These are phyloP conservation scores for Hybognathus amarus DNA, from an alignment of 2,797 vertebrate genomes.

Conservation along the genomic window DNA sequence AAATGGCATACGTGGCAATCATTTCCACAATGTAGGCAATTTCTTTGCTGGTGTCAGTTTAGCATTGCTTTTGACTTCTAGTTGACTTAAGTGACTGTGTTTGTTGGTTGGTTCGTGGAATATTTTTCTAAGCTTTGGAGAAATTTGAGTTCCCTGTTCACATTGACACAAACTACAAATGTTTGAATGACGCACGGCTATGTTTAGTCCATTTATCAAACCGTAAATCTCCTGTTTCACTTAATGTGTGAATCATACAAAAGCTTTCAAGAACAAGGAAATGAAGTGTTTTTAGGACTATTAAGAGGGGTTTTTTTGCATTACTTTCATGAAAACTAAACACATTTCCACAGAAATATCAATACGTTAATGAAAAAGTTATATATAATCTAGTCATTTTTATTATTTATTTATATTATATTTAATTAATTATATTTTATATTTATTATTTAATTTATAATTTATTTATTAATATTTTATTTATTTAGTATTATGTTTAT, in stretches of 20 bases:
- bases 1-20: background rate
- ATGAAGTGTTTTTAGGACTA: background rate
- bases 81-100: background rate
- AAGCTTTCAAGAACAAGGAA: conserved; percentile 9
- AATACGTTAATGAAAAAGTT: background rate
- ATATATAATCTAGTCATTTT: background rate
- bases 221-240: background rate
- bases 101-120: background rate
- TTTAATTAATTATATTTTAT: background rate
- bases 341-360: background rate
- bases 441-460: background rate
- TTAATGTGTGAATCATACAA: background rate
- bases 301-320: no score
- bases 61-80: conserved; percentile 5
- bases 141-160: background rate
- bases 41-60: background rate
- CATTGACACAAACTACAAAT: background rate
- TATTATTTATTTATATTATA: background rate
- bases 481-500: no score
- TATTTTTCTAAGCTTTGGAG: background rate
- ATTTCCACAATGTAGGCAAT: background rate
- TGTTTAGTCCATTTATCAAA: background rate
- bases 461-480: background rate
- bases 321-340: background rate
- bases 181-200: background rate